These are phyloP conservation scores for Sarcophaga peregrina DNA, from an alignment of 1,140 invertebrate species.

Conservation along the genomic window DNA sequence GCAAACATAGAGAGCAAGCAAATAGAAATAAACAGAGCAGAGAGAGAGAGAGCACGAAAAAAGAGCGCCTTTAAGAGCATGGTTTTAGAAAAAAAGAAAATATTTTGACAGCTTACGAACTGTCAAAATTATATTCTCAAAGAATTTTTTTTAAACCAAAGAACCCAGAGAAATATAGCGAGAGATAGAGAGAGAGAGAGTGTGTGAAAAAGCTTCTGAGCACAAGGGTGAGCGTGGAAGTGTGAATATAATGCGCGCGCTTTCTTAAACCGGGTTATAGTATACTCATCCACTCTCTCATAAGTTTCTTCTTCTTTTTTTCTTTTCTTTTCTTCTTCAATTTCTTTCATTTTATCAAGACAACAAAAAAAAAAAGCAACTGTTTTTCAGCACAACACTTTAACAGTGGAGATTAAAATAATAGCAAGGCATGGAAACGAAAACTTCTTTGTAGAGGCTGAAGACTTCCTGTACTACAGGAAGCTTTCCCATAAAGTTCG, in stretches of 20 bases:
- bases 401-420: too few species aligned
- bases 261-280: constrained; percentile 37
- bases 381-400: too few species aligned
- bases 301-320: background rate
- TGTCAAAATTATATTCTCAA: background rate
- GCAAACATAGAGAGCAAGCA: too few species aligned
- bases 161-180: background rate
- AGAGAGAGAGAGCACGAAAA: too few species aligned
- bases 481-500: too few species aligned
- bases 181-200: background rate
- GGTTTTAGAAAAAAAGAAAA: background rate
- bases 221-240: background rate
- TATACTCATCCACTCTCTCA: constrained; percentile 10
- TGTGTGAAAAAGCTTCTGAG: background rate
- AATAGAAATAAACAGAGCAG: too few species aligned
- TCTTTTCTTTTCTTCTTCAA: background rate
- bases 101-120: background rate
- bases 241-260: constrained; percentile 28
- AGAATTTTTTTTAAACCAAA: background rate
- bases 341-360: background rate
- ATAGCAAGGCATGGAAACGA: too few species aligned
- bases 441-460: too few species aligned
- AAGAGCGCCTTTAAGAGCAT: background rate
- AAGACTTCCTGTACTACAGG: too few species aligned
- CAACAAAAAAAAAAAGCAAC: too few species aligned